Percentiles rank a stretch among this genome's conserved stretches.
Evolutionary conservation across 2,797 vertebrate species (phyloP).

Genomic region (Tachyglossus aculeatus): DNA sequence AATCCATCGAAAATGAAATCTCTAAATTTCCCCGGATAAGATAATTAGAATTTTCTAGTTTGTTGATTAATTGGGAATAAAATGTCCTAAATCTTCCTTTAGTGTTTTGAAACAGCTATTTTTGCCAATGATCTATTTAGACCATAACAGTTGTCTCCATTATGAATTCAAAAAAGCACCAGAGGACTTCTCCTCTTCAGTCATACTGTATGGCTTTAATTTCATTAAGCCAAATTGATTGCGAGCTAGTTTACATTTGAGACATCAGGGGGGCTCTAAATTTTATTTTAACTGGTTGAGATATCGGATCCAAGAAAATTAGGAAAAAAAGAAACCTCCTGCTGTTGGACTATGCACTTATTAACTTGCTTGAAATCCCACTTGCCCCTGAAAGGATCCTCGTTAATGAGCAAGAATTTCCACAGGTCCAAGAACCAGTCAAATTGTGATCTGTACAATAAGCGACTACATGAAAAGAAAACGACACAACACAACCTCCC

Average conservation of each 20-base stretch:
- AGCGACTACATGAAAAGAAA: not conserved
- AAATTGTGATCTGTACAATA: constrained; percentile 34
- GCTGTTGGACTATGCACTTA: constrained; percentile 31
- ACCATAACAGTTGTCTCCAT: constrained; percentile 35
- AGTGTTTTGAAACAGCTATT: constrained; percentile 35
- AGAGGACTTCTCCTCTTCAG: constrained; percentile 40
- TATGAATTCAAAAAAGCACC: constrained; percentile 51
- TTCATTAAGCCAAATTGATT: constrained; percentile 69
- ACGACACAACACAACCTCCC: not conserved
- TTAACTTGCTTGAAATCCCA: constrained; percentile 40
- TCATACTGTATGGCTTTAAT: constrained; percentile 57
- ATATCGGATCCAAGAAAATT: constrained; percentile 52
- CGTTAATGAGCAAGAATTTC: constrained; percentile 29
- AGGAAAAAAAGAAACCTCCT: not conserved
- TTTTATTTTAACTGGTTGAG: constrained; percentile 63
- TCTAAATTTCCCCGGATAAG: constrained; percentile 32
- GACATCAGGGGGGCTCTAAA: constrained; percentile 53
- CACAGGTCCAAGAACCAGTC: constrained; percentile 27
- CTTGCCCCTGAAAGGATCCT: constrained; percentile 2
- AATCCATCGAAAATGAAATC: constrained; percentile 34
- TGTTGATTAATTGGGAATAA: constrained; percentile 48
- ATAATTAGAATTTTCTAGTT: constrained; percentile 56
- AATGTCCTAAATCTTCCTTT: constrained; percentile 49
- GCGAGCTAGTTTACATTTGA: constrained; percentile 53
- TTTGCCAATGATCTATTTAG: constrained; percentile 49